Conservation (phyloP, 2,113 vertebrate genomes). For the Micronycteris hirsuta region DNA sequence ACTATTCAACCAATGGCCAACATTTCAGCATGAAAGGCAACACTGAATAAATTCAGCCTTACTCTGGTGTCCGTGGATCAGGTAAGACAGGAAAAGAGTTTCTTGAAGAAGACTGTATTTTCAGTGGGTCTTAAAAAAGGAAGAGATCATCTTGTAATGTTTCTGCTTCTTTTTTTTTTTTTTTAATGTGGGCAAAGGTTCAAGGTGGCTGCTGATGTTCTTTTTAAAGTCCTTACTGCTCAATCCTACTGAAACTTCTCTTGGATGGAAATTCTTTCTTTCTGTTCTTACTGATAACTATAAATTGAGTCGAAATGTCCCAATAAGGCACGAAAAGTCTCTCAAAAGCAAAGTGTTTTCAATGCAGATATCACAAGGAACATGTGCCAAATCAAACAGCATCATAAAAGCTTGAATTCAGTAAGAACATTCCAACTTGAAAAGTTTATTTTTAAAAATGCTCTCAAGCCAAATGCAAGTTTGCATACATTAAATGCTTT, state of each 20-base stretch:
- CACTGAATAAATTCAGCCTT: background rate
- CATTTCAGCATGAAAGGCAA: background rate
- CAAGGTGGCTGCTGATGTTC: slow-evolving; percentile 55
- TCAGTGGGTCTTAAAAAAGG: background rate
- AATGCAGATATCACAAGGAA: slow-evolving; percentile 65
- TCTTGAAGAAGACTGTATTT: background rate
- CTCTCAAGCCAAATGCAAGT: slow-evolving; percentile 69
- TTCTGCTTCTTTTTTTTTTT: background rate
- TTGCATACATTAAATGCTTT: slow-evolving; percentile 70
- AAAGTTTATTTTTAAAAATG: slow-evolving; percentile 72
- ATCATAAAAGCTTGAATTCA: slow-evolving; percentile 63
- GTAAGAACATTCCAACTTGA: slow-evolving; percentile 71
- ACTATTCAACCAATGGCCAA: background rate
- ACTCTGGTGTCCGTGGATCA: background rate
- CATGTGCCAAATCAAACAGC: slow-evolving; percentile 70
- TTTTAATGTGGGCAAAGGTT: slow-evolving; percentile 18
- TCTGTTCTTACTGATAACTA: slow-evolving; percentile 55
- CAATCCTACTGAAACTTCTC: slow-evolving; percentile 57
- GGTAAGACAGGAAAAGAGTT: background rate
- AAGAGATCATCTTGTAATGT: background rate
- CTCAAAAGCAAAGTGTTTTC: slow-evolving; percentile 73
- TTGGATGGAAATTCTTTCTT: slow-evolving; percentile 53
- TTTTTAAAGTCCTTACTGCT: slow-evolving; percentile 50
- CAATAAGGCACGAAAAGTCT: slow-evolving; percentile 67
- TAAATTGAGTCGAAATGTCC: slow-evolving; percentile 66